Conservation (phyloP, 2,888 invertebrate genomes). For the Dioctria rufipes region DNA sequence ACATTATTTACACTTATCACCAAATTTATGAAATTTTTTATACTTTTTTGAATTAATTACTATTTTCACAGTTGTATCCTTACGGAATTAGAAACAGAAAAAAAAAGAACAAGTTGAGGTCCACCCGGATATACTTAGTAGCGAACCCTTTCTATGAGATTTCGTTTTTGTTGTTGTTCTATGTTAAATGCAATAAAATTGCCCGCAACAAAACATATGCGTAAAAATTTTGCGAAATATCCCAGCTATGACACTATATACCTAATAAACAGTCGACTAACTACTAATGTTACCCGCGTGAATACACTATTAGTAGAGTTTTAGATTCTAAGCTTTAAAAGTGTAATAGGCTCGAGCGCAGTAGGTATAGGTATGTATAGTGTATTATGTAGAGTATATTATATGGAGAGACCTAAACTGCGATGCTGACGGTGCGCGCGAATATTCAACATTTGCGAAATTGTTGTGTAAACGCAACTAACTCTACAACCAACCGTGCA, state of each 20-base stretch:
- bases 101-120: constrained; percentile 19
- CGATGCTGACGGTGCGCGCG: constrained; percentile 55
- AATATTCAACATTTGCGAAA: constrained; percentile 57
- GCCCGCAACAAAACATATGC: constrained; percentile 41
- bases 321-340: constrained; percentile 57
- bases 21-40: background rate
- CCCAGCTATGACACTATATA: constrained; percentile 62
- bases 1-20: constrained; percentile 35
- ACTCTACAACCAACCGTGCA: constrained; percentile 43
- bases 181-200: constrained; percentile 32
- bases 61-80: constrained; percentile 20
- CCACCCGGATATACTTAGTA: background rate
- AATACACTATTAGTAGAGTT: constrained; percentile 63
- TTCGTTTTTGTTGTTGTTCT: background rate
- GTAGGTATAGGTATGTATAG: constrained; percentile 44
- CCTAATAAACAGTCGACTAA: constrained; percentile 63
- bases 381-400: constrained; percentile 34
- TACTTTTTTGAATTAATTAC: background rate
- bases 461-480: constrained; percentile 55
- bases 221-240: constrained; percentile 53
- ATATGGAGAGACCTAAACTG: constrained; percentile 20
- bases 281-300: constrained; percentile 64
- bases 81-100: background rate
- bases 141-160: constrained; percentile 28
- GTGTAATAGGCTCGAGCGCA: constrained; percentile 54